Evolutionary conservation across 1,140 invertebrate genomes (phyloP), one percentile per base, ranked within the genome.

Genomic region (Varroa destructor): DNA sequence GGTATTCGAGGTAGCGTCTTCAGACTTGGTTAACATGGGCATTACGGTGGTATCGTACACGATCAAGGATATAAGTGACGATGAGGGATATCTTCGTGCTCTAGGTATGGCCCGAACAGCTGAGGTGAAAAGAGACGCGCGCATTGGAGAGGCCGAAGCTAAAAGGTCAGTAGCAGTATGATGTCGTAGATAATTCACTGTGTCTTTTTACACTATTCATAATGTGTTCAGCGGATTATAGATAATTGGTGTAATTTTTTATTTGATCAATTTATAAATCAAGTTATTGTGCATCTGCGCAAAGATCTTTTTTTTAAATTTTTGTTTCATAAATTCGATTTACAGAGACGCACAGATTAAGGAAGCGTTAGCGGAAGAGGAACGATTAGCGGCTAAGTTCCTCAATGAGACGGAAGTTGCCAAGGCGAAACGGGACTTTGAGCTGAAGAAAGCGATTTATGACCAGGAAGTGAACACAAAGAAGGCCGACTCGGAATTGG

Each of bases 21-120:
- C 91, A 73, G 93, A 97, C 83, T 82, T 97, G 72, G 90, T 96
- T 73, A 96, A 96, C 78, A 97, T 97, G 93, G 93, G 94, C 12
- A 96, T 98, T 76, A 95, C 92, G 71, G 93, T 97, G 4, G 93
- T 98, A 6, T 97, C 93, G 1, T 97, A 97, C 80, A 97, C 94
- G 1, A 84, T 98, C 14, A 97, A 97, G 82, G 94, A 98, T 82
- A 92, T 98, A 74, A 83, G 92, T 74, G 95, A 98, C 81, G 93
- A 97, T 81, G 91, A 95, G 91, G 93, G 93, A 10, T 97, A 97
- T 78, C 79, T 98, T 56, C 90, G 89, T 85, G 90, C 92, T 71
- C 82, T 98, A 72, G 94, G 93, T 75, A 91, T 94, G 89, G 92
- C 92, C 4, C 84, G 93, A 76, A 97, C 93, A 0, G 93, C 93